A percentile compares a stretch with the other conserved stretches of the same genome.
Evolutionary conservation across 2,113 vertebrate genomes (phyloP).

Genomic region (Muntiacus muntjak): DNA sequence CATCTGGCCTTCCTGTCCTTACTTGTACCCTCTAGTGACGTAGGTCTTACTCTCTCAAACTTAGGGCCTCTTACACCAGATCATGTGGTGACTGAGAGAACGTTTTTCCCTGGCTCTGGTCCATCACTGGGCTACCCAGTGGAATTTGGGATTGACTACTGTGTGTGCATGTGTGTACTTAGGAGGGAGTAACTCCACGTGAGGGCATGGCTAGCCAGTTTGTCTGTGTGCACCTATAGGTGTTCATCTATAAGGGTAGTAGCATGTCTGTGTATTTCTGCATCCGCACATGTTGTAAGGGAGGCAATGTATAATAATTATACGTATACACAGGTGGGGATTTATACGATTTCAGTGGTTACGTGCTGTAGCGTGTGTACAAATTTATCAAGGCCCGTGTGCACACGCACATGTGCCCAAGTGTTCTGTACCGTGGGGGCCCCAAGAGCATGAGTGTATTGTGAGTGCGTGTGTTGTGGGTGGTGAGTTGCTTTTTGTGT

Average conservation of each 20-base stretch:
- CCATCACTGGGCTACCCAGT: not conserved
- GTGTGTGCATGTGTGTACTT: not conserved
- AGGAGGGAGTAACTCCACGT: not conserved
- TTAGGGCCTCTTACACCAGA: not conserved
- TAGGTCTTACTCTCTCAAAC: not conserved
- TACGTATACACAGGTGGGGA: not conserved
- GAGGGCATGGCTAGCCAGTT: not conserved
- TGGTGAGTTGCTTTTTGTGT: not conserved
- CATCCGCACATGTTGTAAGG: not conserved
- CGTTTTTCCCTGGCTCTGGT: not conserved
- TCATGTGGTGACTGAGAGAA: not conserved
- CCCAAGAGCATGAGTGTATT: not conserved
- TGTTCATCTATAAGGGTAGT: not conserved
- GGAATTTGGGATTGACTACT: not conserved
- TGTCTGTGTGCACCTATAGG: not conserved
- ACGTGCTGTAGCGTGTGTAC: not conserved
- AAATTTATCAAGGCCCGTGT: not conserved
- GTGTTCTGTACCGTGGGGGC: not conserved
- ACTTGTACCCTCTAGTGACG: not conserved
- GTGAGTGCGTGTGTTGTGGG: not conserved
- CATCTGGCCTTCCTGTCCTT: not conserved
- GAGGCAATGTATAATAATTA: not conserved
- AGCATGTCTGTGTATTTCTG: not conserved
- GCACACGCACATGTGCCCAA: not conserved
- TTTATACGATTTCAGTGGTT: not conserved